Base-by-base conservation (phyloP, 2,888 invertebrate genomes). In the Germaria angustata region DNA sequence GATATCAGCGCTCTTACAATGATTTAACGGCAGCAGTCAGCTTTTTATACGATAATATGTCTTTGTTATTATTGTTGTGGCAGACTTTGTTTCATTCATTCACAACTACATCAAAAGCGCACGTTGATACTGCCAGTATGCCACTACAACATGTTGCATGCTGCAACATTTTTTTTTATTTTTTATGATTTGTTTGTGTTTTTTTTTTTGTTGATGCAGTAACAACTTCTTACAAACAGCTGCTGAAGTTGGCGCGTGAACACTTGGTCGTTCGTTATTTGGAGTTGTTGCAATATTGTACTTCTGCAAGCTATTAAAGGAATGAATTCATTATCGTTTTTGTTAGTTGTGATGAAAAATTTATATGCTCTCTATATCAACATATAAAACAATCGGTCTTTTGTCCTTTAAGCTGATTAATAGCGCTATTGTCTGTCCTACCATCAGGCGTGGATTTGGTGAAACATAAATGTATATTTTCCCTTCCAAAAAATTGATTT, bases 241-340 rank as follows among this genome's bases (percentile, higher is more conserved):
- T 82, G 82, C 79, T 82, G 41, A 82, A 78, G 75, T 82, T 82
- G 82, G 81, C 81, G 81, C 78, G 81, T 79, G 81, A 78, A 81
- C 81, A 79, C 75, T 82, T 82, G 81, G 81, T 46, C 13, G 57
- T 20, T 46, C 7, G 46, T 63, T 75, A 28, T 32, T 63, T 32
- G 28, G 2, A 36, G 44, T 46, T 68, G 44, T 61, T 75, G 24
- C 59, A 46, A 61, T 9, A 59, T 65, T 39, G 2, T 34, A 44
- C 9, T 22, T 24, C 7, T 34, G 15, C 17, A 24, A 9, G 17
- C 3, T 9, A 9, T 46, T 61, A 4, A 80, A 72, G 9, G 53
- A 71, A 66, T 68, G 13, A 49, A 76, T n/a, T 68, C 80, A 22
- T 72, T n/a, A 8, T 15, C n/a, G n/a, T n/a, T n/a, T n/a, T n/a